A percentile compares a stretch with the other conserved stretches of the same genome.
phyloP scores from a whole-genome alignment of 1,140 invertebrate genomes.

The Euglossa dilemma region DNA sequence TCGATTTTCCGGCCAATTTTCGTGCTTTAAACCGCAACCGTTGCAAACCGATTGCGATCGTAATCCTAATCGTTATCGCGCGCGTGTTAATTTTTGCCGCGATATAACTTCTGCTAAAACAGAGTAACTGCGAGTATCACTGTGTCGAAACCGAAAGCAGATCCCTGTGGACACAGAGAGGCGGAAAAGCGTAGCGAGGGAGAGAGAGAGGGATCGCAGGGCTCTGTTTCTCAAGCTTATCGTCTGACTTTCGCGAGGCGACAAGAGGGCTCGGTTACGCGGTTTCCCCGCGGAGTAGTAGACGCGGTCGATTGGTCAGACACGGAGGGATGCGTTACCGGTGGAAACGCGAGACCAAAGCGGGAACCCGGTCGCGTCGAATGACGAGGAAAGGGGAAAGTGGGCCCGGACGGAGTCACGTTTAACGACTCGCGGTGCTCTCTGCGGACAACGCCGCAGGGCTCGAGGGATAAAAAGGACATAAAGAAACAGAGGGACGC shows the following conservation, averaged over 20 bases:
- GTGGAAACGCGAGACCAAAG: conserved; percentile 29
- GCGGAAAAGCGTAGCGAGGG: background rate
- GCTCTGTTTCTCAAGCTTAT: conserved; percentile 46
- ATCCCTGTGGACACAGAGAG: too few relatives aligned
- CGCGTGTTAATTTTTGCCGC: too few relatives aligned
- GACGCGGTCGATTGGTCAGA: conserved; percentile 27
- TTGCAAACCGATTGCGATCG: too few relatives aligned
- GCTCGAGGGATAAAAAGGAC: background rate
- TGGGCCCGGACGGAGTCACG: conserved; percentile 9
- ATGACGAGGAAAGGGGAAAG: background rate
- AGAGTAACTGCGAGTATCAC: too few relatives aligned
- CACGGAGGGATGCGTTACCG: conserved; percentile 14
- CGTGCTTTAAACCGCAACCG: too few relatives aligned
- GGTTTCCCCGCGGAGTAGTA: conserved; percentile 2
- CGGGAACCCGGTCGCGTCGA: background rate
- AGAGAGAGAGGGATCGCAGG: too few relatives aligned
- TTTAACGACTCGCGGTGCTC: conserved; percentile 31
- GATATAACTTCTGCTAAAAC: too few relatives aligned
- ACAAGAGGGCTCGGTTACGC: conserved; percentile 13
- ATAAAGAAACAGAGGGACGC: background rate
- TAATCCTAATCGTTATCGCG: too few relatives aligned
- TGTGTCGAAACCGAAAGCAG: background rate
- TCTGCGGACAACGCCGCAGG: too few relatives aligned
- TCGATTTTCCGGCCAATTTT: too few relatives aligned
- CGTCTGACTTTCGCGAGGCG: conserved; percentile 10